Evolutionary conservation across 1,140 invertebrate species (phyloP).

Genomic region (Drosophila obscura): DNA sequence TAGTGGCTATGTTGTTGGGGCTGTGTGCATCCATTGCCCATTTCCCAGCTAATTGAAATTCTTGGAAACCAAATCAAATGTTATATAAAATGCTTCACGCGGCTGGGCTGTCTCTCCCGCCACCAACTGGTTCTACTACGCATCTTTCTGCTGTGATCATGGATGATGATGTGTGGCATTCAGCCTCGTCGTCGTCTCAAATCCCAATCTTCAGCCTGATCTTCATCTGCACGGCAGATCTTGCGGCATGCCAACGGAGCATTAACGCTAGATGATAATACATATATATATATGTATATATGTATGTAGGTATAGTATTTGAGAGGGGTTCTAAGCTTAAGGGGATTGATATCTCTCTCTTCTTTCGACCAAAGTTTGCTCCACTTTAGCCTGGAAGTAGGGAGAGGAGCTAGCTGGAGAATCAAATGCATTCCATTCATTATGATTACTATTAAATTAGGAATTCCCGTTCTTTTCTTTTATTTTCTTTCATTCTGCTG

Average conservation of each 20-base stretch:
- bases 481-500: slow-evolving; percentile 47
- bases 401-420: slow-evolving; percentile 18
- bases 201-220: slow-evolving; percentile 19
- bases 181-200: slow-evolving; percentile 25
- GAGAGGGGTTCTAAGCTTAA: background rate
- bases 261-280: slow-evolving; percentile 38
- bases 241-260: slow-evolving; percentile 33
- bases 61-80: slow-evolving; percentile 56
- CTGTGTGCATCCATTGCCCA: slow-evolving; percentile 40
- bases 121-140: slow-evolving; percentile 41
- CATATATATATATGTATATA: no score
- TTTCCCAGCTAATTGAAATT: slow-evolving; percentile 58
- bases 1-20: background rate
- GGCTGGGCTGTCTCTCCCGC: no score
- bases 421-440: slow-evolving; percentile 62
- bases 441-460: slow-evolving; percentile 67
- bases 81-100: slow-evolving; percentile 36
- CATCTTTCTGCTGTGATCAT: slow-evolving; percentile 12
- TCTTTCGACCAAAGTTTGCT: slow-evolving; percentile 18
- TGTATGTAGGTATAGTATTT: no score
- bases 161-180: slow-evolving; percentile 28
- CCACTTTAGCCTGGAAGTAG: slow-evolving; percentile 2
- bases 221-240: slow-evolving; percentile 28
- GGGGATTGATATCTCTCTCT: background rate
- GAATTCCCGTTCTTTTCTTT: slow-evolving; percentile 56